phyloP scores from a whole-genome alignment of 1,140 invertebrate genomes.

The Octopus bimaculoides region DNA sequence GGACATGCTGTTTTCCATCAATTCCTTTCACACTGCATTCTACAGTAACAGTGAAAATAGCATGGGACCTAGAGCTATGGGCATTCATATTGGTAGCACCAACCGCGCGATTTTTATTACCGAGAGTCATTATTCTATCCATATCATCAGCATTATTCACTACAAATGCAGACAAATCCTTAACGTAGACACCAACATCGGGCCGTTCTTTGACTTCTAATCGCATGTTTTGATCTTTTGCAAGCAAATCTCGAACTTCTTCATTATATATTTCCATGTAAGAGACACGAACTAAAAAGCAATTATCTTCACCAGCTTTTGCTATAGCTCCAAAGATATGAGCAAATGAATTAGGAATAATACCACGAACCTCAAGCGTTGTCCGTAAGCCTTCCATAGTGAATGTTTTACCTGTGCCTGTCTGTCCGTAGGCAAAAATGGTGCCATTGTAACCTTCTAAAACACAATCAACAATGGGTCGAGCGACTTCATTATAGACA shows the following conservation, averaged over 20 bases:
- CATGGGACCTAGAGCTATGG: constrained; percentile 79
- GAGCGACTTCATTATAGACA: constrained; percentile 86
- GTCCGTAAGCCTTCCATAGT: constrained; percentile 62
- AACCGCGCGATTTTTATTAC: constrained; percentile 70
- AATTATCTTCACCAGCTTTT: constrained; percentile 74
- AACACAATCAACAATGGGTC: constrained; percentile 87
- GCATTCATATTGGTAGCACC: constrained; percentile 84
- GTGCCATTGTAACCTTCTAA: constrained; percentile 90
- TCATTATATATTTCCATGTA: constrained; percentile 98
- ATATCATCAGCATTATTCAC: constrained; percentile 83
- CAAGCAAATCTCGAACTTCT: constrained; percentile 90
- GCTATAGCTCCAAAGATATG: constrained; percentile 63
- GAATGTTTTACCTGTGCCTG: constrained; percentile 57
- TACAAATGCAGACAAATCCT: constrained; percentile 73
- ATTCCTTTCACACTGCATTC: constrained; percentile 87
- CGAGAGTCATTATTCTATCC: constrained; percentile 74
- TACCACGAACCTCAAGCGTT: constrained; percentile 58
- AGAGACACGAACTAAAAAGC: constrained; percentile 79
- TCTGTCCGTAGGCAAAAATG: constrained; percentile 63
- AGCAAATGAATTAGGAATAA: constrained; percentile 63
- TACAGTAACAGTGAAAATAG: constrained; percentile 93
- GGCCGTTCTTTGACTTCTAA: constrained; percentile 69
- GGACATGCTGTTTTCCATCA: constrained; percentile 86
- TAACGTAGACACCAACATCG: constrained; percentile 79
- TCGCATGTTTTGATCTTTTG: constrained; percentile 76